phyloP scores from a whole-genome alignment of 2,113 vertebrate genomes.

The Hippocampus barbouri region DNA sequence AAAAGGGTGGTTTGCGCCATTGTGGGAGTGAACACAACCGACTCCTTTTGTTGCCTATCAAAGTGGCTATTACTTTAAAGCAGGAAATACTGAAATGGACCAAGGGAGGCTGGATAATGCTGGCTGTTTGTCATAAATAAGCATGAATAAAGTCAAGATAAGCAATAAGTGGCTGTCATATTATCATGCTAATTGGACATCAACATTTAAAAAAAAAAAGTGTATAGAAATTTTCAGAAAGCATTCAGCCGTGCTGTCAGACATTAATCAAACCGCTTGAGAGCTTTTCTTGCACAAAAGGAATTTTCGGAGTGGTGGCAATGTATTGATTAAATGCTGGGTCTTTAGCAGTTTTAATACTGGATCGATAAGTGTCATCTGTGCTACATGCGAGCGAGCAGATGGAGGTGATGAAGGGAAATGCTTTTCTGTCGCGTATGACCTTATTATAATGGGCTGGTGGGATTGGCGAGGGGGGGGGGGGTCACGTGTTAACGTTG shows the following conservation, averaged over 20 bases:
- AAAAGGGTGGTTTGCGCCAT: no score
- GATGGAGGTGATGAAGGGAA: slow-evolving; percentile 48
- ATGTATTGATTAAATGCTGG: slow-evolving; percentile 44
- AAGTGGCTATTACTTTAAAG: no score
- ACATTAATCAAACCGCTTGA: slow-evolving; percentile 44
- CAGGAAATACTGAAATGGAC: not conserved
- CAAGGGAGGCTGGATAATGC: not conserved
- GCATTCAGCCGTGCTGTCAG: slow-evolving; percentile 38
- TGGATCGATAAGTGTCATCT: slow-evolving; percentile 40
- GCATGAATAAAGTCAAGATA: slow-evolving; percentile 10
- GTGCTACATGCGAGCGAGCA: slow-evolving; percentile 39
- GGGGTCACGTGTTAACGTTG: slow-evolving; percentile 28
- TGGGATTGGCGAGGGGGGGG: not conserved
- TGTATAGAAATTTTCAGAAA: not conserved
- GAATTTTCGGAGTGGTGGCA: slow-evolving; percentile 27
- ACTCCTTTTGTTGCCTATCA: no score
- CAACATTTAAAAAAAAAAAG: not conserved
- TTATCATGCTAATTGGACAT: slow-evolving; percentile 37
- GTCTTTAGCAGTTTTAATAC: slow-evolving; percentile 41
- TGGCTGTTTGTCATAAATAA: slow-evolving; percentile 7
- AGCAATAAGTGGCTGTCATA: slow-evolving; percentile 45
- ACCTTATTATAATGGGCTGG: slow-evolving; percentile 30
- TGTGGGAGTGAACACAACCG: no score
- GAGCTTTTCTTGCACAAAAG: slow-evolving; percentile 22
- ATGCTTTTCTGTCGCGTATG: slow-evolving; percentile 45